phyloP scores from a whole-genome alignment of 2,888 invertebrate genomes.

The Scotopteryx bipunctaria region DNA sequence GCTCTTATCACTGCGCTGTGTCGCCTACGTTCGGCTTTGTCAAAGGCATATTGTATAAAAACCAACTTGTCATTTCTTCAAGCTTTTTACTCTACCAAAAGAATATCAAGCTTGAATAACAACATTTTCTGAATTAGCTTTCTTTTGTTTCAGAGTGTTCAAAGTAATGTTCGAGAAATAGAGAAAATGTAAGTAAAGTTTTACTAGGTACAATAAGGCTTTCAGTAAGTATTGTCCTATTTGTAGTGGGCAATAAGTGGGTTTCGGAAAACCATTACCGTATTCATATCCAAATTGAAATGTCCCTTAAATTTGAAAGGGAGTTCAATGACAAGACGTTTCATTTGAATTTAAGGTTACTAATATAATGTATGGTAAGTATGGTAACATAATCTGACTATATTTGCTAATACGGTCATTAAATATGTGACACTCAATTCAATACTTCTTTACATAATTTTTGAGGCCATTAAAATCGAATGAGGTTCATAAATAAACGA shows the following conservation, averaged over 20 bases:
- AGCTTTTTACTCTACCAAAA: slow-evolving; percentile 21
- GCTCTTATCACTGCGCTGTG: slow-evolving; percentile 77
- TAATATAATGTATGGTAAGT: slow-evolving; percentile 15
- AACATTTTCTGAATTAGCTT: slow-evolving; percentile 14
- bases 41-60: slow-evolving; percentile 77
- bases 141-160: slow-evolving; percentile 69
- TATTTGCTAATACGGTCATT: slow-evolving; percentile 20
- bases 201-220: not conserved
- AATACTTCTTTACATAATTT: slow-evolving; percentile 39
- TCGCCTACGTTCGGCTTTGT: slow-evolving; percentile 78
- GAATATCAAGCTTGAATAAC: not conserved
- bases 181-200: slow-evolving; percentile 62
- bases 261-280: not conserved
- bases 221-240: not conserved
- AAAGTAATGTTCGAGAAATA: slow-evolving; percentile 48
- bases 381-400: slow-evolving; percentile 17
- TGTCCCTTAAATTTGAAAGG: slow-evolving; percentile 24
- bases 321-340: slow-evolving; percentile 2
- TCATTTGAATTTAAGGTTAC: slow-evolving; percentile 9
- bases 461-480: slow-evolving; percentile 16
- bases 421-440: slow-evolving; percentile 16
- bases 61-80: slow-evolving; percentile 59
- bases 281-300: not conserved
- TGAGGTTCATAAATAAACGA: slow-evolving; percentile 16
- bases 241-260: not conserved